Percentiles rank a stretch among this genome's conserved stretches.
phyloP scores from a whole-genome alignment of 2,113 vertebrate species.

The Hipposideros armiger region DNA sequence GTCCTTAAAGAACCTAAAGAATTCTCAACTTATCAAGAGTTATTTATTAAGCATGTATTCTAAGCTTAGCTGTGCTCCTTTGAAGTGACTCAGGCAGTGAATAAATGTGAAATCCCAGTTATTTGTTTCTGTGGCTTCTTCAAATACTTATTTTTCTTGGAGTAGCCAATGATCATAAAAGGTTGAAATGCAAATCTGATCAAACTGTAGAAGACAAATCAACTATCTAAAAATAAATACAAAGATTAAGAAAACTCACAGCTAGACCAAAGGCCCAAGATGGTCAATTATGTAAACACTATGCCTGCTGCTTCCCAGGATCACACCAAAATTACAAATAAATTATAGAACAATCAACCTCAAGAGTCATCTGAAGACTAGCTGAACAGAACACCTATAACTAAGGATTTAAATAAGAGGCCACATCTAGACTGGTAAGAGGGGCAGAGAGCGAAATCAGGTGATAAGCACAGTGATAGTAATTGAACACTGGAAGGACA shows the following conservation, averaged over 20 bases:
- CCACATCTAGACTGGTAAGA: no score
- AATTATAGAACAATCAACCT: no score
- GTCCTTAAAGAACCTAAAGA: slow-evolving; percentile 37
- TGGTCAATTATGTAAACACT: no score
- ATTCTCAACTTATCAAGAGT: slow-evolving; percentile 17
- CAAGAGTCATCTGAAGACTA: no score
- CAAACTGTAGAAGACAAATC: slow-evolving; percentile 65
- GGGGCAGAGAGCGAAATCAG: no score
- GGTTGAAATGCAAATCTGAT: slow-evolving; percentile 71
- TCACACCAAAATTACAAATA: no score
- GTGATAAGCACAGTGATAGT: no score
- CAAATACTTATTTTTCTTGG: slow-evolving; percentile 73
- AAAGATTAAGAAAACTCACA: slow-evolving; percentile 71
- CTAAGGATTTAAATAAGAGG: no score
- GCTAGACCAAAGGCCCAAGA: neutral
- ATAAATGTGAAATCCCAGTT: slow-evolving; percentile 72
- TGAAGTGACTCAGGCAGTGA: slow-evolving; percentile 53
- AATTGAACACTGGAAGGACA: no score
- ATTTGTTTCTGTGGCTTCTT: slow-evolving; percentile 67
- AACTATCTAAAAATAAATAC: slow-evolving; percentile 65
- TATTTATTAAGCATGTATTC: slow-evolving; percentile 63
- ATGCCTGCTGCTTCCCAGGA: no score
- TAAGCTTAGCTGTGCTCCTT: neutral
- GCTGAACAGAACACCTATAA: no score
- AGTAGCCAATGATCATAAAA: slow-evolving; percentile 73